phyloP scores from a whole-genome alignment of 1,140 invertebrate species.

The Hycleus phaleratus region DNA sequence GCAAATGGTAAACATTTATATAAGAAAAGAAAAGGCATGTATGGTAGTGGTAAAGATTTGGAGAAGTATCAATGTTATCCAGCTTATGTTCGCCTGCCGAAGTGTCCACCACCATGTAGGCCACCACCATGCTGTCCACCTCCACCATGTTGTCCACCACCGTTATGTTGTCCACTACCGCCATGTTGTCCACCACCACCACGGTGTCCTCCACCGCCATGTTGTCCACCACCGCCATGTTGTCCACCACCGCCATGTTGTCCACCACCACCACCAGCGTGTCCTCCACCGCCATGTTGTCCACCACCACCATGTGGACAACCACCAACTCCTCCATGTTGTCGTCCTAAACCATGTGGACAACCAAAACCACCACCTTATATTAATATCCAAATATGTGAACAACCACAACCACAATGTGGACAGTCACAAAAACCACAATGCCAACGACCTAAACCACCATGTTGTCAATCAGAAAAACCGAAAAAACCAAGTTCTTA shows the following conservation, averaged over 20 bases:
- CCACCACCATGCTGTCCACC: slow-evolving; percentile 27
- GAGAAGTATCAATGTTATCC: slow-evolving; percentile 36
- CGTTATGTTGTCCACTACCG: slow-evolving; percentile 29
- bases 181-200: slow-evolving; percentile 28
- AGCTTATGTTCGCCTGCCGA: slow-evolving; percentile 28
- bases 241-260: neutral
- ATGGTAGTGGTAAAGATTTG: slow-evolving; percentile 13
- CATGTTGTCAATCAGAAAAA: no score
- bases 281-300: slow-evolving; percentile 1
- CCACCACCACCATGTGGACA: slow-evolving; percentile 19
- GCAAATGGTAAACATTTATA: slow-evolving; percentile 28
- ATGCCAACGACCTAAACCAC: no score
- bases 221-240: neutral
- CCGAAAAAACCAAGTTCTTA: no score
- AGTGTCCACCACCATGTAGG: slow-evolving; percentile 7
- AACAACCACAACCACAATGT: no score
- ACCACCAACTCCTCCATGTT: slow-evolving; percentile 17
- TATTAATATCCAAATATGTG: no score
- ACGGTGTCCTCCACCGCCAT: slow-evolving; percentile 21
- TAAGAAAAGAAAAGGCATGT: slow-evolving; percentile 4
- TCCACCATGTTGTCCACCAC: slow-evolving; percentile 22
- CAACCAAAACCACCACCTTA: neutral
- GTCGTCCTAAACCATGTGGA: neutral
- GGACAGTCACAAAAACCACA: no score
- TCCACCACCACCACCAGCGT: slow-evolving; percentile 12